Conservation (phyloP, 2,113 vertebrate species). For the Pelodiscus sinensis region DNA sequence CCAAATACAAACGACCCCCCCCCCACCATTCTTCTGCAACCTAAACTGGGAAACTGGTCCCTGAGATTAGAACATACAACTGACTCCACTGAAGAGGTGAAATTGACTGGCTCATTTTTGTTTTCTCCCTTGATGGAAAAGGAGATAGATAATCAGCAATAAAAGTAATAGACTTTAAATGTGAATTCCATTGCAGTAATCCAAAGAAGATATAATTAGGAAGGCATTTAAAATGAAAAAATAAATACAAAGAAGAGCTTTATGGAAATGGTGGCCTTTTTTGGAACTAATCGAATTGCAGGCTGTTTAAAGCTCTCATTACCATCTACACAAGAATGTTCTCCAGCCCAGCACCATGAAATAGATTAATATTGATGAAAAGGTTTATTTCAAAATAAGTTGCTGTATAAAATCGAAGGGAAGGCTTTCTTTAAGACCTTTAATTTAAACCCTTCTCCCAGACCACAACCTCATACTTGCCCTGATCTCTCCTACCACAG, state of each 20-base stretch:
- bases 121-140: neutral
- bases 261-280: neutral
- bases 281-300: neutral
- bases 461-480: neutral
- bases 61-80: neutral
- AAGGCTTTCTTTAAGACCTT: neutral
- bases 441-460: neutral
- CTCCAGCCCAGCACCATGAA: conserved; percentile 23
- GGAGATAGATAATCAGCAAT: neutral
- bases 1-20: no score
- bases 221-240: conserved; percentile 38
- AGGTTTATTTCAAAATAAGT: neutral
- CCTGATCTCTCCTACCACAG: neutral
- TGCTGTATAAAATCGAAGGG: neutral
- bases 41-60: neutral
- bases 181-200: neutral
- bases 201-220: neutral
- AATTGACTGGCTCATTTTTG: neutral
- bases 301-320: conserved; percentile 8
- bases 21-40: neutral
- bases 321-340: neutral
- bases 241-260: neutral
- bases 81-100: no score
- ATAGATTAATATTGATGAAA: neutral
- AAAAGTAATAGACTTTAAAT: neutral